Evolutionary conservation across 2,888 invertebrate species (phyloP).

Genomic region (Physocephala rufipes): DNA sequence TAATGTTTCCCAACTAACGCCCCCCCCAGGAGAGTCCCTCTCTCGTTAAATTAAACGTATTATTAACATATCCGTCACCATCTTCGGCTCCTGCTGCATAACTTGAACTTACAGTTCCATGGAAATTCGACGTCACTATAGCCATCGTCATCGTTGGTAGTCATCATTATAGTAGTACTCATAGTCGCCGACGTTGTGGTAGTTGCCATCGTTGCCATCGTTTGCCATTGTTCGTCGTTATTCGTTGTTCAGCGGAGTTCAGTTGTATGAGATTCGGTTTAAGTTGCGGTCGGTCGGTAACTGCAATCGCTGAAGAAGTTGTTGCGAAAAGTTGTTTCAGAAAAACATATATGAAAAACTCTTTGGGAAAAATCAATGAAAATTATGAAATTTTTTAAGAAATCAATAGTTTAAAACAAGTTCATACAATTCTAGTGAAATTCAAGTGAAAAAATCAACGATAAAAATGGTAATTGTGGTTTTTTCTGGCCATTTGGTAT

Average conservation of each 20-base stretch:
- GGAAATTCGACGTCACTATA: slow-evolving; percentile 10
- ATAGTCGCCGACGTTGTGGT: slow-evolving; percentile 24
- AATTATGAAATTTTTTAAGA: slow-evolving; percentile 45
- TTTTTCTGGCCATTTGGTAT: slow-evolving; percentile 56
- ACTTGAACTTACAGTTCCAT: slow-evolving; percentile 24
- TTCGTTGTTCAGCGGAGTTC: slow-evolving; percentile 39
- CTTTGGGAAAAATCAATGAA: slow-evolving; percentile 52
- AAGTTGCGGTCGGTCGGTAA: slow-evolving; percentile 35
- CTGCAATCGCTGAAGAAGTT: not conserved
- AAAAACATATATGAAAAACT: slow-evolving; percentile 45
- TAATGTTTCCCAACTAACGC: not conserved
- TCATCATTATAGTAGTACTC: slow-evolving; percentile 11
- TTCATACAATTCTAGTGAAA: slow-evolving; percentile 39
- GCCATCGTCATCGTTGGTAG: slow-evolving; percentile 1
- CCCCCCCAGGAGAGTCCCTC: not conserved
- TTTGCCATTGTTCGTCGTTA: no score
- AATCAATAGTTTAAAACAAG: slow-evolving; percentile 47
- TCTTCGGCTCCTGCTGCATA: slow-evolving; percentile 25
- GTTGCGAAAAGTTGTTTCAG: not conserved
- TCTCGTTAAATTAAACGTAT: not conserved
- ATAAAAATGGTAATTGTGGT: slow-evolving; percentile 54
- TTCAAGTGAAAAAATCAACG: slow-evolving; percentile 41
- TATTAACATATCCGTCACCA: slow-evolving; percentile 1
- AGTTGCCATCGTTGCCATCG: slow-evolving; percentile 6
- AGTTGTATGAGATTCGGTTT: slow-evolving; percentile 38